Conservation (phyloP, 1,140 invertebrate species). For the Pachypeltis micranthus region DNA sequence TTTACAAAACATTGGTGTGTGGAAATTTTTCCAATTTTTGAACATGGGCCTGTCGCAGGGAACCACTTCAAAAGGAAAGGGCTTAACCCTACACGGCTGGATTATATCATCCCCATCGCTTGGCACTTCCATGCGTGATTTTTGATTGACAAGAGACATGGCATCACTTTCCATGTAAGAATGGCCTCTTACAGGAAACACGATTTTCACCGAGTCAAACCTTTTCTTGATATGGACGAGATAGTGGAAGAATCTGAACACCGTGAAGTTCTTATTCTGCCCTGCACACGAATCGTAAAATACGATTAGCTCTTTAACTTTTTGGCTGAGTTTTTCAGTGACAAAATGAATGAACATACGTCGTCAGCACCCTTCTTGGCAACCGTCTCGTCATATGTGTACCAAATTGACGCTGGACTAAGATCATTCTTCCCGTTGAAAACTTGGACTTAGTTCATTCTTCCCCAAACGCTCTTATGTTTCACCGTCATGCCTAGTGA, state of each 20-base stretch:
- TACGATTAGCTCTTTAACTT: constrained; percentile 18
- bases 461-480: no score
- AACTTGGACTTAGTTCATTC: no score
- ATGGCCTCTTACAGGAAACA: constrained; percentile 23
- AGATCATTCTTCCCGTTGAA: no score
- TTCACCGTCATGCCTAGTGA: no score
- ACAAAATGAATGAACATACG: constrained; percentile 23
- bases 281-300: constrained; percentile 26
- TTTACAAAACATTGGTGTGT: no score
- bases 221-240: constrained; percentile 21
- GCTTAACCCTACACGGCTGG: neutral
- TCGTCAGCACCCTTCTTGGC: constrained; percentile 21
- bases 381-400: constrained; percentile 24
- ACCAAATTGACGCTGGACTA: no score
- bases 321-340: constrained; percentile 13
- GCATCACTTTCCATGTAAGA: constrained; percentile 24
- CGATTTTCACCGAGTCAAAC: constrained; percentile 18
- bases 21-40: no score
- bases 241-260: constrained; percentile 21
- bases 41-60: no score
- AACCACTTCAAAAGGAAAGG: no score
- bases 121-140: constrained; percentile 1
- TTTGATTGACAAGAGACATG: constrained; percentile 3
- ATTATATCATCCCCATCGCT: neutral
- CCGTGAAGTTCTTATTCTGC: constrained; percentile 23